Evolutionary conservation across 2,888 invertebrate species (phyloP).

Genomic region (Agonopterix alstromeriana): DNA sequence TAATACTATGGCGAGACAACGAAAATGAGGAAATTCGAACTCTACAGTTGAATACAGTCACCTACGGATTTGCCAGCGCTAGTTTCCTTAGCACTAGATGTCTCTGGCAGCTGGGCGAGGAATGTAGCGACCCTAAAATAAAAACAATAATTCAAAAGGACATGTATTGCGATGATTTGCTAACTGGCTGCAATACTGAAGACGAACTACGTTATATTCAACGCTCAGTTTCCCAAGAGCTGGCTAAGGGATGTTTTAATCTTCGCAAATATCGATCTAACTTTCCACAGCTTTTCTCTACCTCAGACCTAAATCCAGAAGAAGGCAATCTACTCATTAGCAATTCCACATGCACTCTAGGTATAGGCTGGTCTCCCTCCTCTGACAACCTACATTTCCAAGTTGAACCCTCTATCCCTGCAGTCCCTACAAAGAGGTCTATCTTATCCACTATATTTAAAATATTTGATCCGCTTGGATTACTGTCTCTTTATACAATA

Average conservation of each 20-base stretch:
- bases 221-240: background rate
- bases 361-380: conserved; percentile 8
- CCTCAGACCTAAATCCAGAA: background rate
- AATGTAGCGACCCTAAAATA: background rate
- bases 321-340: background rate
- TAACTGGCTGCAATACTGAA: conserved; percentile 4
- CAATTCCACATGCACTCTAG: conserved; percentile 5
- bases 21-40: conserved; percentile 1
- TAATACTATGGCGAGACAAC: conserved; percentile 9
- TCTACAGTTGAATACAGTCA: conserved; percentile 5
- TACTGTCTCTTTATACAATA: conserved; percentile 9
- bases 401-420: background rate
- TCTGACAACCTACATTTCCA: conserved; percentile 6
- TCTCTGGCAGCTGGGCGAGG: conserved; percentile 8
- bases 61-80: conserved; percentile 8
- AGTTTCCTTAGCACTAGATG: conserved; percentile 9
- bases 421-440: conserved; percentile 7
- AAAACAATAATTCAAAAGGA: conserved; percentile 2
- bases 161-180: conserved; percentile 7
- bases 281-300: background rate
- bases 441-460: conserved; percentile 7
- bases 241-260: conserved; percentile 3
- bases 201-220: conserved; percentile 3
- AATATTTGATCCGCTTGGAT: conserved; percentile 10
- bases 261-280: conserved; percentile 9